Conservation (phyloP, 2,888 invertebrate genomes). For the Trichopria drosophilae region DNA sequence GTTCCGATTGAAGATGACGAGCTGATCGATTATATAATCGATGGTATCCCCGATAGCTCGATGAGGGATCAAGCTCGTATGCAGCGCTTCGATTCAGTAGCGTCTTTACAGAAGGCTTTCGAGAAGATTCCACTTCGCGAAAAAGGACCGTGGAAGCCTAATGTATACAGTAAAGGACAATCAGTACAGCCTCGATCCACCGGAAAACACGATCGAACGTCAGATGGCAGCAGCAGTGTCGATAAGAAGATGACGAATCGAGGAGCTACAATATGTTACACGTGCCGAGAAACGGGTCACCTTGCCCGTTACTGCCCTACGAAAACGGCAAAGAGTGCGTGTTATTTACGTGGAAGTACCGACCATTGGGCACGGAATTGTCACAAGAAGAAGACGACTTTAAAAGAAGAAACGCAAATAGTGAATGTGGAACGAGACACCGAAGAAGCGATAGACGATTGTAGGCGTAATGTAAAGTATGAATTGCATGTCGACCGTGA, state of each 20-base stretch:
- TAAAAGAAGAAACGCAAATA: too few species aligned
- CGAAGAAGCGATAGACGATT: not conserved
- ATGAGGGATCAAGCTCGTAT: conserved; percentile 29
- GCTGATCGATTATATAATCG: conserved; percentile 29
- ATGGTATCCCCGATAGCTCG: conserved; percentile 27
- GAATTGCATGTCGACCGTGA: not conserved
- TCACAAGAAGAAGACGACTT: not conserved
- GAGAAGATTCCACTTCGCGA: conserved; percentile 20
- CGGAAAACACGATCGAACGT: too few species aligned
- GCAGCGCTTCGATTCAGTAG: conserved; percentile 11
- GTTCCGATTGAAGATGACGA: conserved; percentile 27
- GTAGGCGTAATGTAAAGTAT: not conserved
- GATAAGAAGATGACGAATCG: not conserved
- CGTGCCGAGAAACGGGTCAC: too few species aligned
- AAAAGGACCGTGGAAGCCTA: too few species aligned
- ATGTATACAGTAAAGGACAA: too few species aligned
- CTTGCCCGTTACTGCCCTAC: too few species aligned
- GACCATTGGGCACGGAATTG: not conserved
- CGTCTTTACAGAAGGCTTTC: conserved; percentile 26
- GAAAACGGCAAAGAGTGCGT: too few species aligned
- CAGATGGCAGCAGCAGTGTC: too few species aligned
- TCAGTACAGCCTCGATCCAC: too few species aligned
- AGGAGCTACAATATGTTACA: too few species aligned
- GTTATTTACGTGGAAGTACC: too few species aligned
- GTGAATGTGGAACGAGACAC: conserved; percentile 3